Evolutionary conservation across 1,140 invertebrate species (phyloP).

Genomic region (Aphaenogaster floridana): DNA sequence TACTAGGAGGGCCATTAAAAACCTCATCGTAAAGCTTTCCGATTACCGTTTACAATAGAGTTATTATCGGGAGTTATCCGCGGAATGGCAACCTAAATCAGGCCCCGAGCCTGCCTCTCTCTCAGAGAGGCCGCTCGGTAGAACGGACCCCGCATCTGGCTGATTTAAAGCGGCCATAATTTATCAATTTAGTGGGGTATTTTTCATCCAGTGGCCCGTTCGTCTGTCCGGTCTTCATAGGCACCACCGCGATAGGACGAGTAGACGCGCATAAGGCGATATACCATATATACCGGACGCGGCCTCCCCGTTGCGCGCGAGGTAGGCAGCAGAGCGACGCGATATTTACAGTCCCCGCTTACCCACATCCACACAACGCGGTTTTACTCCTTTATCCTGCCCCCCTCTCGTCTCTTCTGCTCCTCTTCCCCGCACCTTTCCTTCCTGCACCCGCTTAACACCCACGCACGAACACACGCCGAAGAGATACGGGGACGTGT

Average conservation of each 20-base stretch:
- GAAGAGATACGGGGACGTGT: constrained; percentile 44
- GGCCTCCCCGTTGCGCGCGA: constrained; percentile 73
- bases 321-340: constrained; percentile 73
- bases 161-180: constrained; percentile 57
- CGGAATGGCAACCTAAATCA: constrained; percentile 44
- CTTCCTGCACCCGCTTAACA: constrained; percentile 52
- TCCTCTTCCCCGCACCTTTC: not conserved
- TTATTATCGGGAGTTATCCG: constrained; percentile 21
- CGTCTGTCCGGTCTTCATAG: constrained; percentile 46
- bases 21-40: not conserved
- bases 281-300: constrained; percentile 65
- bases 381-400: constrained; percentile 61
- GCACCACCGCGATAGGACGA: constrained; percentile 37
- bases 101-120: constrained; percentile 9
- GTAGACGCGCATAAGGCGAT: constrained; percentile 58
- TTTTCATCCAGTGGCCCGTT: constrained; percentile 42
- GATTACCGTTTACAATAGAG: constrained; percentile 18
- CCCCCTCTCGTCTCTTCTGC: not conserved
- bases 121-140: not conserved
- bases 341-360: constrained; percentile 75
- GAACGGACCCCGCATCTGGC: constrained; percentile 38
- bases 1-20: not conserved
- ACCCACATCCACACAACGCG: constrained; percentile 67
- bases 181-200: constrained; percentile 63
- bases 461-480: constrained; percentile 67